Conservation (phyloP, 1,140 invertebrate species). For the Glomeris maerens region DNA sequence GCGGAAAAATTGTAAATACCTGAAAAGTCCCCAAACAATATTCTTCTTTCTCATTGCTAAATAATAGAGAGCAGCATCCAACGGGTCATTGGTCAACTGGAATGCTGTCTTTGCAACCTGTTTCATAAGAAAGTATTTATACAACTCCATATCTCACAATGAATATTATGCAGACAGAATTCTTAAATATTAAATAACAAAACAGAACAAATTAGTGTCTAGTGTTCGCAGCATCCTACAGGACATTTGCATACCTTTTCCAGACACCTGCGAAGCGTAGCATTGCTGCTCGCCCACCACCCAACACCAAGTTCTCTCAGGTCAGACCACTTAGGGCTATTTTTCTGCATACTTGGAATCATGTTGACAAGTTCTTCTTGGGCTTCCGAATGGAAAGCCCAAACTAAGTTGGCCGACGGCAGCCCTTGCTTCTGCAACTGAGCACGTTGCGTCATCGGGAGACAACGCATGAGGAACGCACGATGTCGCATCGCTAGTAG, state of each 20-base stretch:
- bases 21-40: constrained; percentile 87
- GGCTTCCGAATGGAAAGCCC: constrained; percentile 98
- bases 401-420: constrained; percentile 82
- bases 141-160: too few relatives aligned
- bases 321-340: constrained; percentile 66
- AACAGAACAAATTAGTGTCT: too few relatives aligned
- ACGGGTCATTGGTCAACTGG: constrained; percentile 75
- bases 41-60: constrained; percentile 98
- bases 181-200: too few relatives aligned
- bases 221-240: too few relatives aligned
- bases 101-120: constrained; percentile 77
- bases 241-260: constrained; percentile 64
- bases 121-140: constrained; percentile 13
- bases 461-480: constrained; percentile 78
- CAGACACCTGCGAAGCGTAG: constrained; percentile 65
- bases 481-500: constrained; percentile 95
- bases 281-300: constrained; percentile 90
- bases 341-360: constrained; percentile 58
- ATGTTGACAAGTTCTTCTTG: constrained; percentile 86
- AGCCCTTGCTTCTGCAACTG: constrained; percentile 79
- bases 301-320: constrained; percentile 83
- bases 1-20: too few relatives aligned
- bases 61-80: constrained; percentile 95
- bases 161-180: too few relatives aligned
- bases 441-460: constrained; percentile 73